These are phyloP conservation scores for Oryzias dopingdopingensis DNA, from an alignment of 2,797 vertebrate genomes.

Conservation along the genomic window DNA sequence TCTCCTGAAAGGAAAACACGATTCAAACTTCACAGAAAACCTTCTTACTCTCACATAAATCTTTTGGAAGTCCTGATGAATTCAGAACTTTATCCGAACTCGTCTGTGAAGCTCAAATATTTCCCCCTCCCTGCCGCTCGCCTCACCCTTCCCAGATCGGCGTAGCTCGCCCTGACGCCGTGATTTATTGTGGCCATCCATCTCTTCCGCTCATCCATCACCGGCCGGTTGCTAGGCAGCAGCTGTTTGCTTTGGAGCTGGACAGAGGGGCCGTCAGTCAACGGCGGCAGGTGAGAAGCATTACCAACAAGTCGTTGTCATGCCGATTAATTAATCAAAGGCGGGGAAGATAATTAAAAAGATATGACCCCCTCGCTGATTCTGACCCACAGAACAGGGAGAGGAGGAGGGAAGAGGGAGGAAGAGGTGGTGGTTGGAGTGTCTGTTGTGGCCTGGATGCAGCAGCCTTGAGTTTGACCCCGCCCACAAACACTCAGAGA, in stretches of 20 bases:
- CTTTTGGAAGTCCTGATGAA: no score
- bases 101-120: not conserved
- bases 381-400: constrained; percentile 87
- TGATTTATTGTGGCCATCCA: constrained; percentile 99
- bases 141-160: constrained; percentile 86
- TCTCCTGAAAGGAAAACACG: no score
- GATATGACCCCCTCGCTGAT: constrained; percentile 98
- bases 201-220: constrained; percentile 99
- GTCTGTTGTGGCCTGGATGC: constrained; percentile 2
- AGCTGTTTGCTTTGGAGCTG: constrained; percentile 99
- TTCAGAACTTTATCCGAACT: no score
- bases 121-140: constrained; percentile 67
- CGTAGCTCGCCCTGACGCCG: constrained; percentile 89
- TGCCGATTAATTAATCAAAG: constrained; percentile 99
- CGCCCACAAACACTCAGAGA: constrained; percentile 33
- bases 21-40: no score
- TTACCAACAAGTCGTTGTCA: constrained; percentile 98
- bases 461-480: constrained; percentile 22
- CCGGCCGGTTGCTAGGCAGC: constrained; percentile 99
- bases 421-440: constrained; percentile 7
- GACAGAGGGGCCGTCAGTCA: constrained; percentile 99
- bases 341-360: constrained; percentile 99
- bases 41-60: no score
- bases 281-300: constrained; percentile 99
- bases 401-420: constrained; percentile 59